Conservation (phyloP, 2,888 invertebrate species). For the Drepana falcataria region DNA sequence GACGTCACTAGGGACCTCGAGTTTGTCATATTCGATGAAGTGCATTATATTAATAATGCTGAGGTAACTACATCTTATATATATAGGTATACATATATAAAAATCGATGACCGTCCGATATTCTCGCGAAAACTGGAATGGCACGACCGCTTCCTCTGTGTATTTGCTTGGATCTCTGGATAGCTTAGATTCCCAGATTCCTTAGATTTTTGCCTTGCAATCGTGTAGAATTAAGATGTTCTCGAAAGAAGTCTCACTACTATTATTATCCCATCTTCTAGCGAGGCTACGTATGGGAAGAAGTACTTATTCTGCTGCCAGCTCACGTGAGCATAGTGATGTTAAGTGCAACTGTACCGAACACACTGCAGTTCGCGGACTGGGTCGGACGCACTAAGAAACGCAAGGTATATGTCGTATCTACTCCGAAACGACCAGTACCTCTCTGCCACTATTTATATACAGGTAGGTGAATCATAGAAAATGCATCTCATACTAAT, state of each 20-base stretch:
- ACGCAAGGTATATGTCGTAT: constrained; percentile 94
- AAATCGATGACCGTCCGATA: no score
- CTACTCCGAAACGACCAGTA: constrained; percentile 94
- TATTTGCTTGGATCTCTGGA: no score
- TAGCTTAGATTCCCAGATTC: no score
- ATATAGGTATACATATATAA: no score
- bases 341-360: constrained; percentile 98
- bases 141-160: no score
- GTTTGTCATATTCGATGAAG: constrained; percentile 99
- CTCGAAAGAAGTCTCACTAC: no score
- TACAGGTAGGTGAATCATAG: constrained; percentile 75
- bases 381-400: constrained; percentile 94
- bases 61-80: constrained; percentile 77
- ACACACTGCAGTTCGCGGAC: constrained; percentile 96
- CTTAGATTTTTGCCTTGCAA: no score
- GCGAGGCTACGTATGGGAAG: constrained; percentile 99
- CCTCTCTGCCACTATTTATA: constrained; percentile 97
- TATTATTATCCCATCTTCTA: constrained; percentile 30
- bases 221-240: no score
- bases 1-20: constrained; percentile 97
- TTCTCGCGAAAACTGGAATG: no score
- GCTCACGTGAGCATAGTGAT: constrained; percentile 97
- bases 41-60: constrained; percentile 98
- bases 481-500: background rate
- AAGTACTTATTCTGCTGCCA: constrained; percentile 96